These are phyloP conservation scores for Hemicordylus capensis DNA, from an alignment of 2,113 vertebrate genomes.

Conservation along the genomic window DNA sequence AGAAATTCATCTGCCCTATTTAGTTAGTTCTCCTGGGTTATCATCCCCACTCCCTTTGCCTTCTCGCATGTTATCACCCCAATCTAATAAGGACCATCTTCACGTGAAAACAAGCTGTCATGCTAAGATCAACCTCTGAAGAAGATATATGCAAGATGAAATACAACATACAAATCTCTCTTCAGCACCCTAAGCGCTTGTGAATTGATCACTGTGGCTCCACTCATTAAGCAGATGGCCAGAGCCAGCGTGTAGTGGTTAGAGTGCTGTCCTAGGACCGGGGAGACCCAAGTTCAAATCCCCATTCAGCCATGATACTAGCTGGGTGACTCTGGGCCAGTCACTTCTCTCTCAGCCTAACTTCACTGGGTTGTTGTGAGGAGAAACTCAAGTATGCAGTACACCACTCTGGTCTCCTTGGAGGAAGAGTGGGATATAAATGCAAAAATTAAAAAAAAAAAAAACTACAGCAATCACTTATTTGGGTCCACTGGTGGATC, in stretches of 20 bases:
- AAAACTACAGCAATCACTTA: background rate
- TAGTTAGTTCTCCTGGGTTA: conserved; percentile 15
- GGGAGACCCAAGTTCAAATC: too few relatives aligned
- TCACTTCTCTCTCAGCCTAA: too few relatives aligned
- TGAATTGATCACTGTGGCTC: background rate
- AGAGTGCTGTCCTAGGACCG: too few relatives aligned
- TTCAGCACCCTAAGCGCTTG: background rate
- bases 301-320: too few relatives aligned
- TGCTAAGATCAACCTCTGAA: background rate
- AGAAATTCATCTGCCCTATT: background rate
- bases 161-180: background rate
- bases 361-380: too few relatives aligned
- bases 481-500: background rate
- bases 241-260: too few relatives aligned
- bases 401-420: too few relatives aligned
- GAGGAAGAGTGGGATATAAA: too few relatives aligned
- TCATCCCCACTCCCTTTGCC: background rate
- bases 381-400: too few relatives aligned
- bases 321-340: too few relatives aligned
- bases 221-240: background rate
- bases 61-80: background rate
- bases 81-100: background rate
- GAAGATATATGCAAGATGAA: background rate
- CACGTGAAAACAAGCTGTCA: background rate
- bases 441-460: too few relatives aligned